These are phyloP conservation scores for Empis livida DNA, from an alignment of 2,888 invertebrate genomes.

Conservation along the genomic window DNA sequence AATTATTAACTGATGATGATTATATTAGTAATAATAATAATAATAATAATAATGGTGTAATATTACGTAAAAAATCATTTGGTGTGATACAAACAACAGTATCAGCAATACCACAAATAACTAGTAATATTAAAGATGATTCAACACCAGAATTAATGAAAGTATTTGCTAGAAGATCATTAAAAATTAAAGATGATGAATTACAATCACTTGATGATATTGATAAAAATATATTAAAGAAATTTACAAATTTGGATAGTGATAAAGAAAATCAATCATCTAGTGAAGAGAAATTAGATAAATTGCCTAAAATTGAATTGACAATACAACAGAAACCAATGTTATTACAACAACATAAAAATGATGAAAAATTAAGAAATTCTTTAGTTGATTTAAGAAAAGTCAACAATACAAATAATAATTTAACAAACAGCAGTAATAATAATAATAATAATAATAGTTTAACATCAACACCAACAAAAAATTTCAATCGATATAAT, in stretches of 20 bases:
- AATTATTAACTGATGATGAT: slow-evolving; percentile 10
- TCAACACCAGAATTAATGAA: slow-evolving; percentile 70
- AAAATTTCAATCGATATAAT: slow-evolving; percentile 11
- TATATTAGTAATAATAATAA: slow-evolving; percentile 6
- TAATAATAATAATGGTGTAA: slow-evolving; percentile 14
- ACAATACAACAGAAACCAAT: slow-evolving; percentile 17
- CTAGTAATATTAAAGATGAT: slow-evolving; percentile 36
- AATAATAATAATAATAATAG: slow-evolving; percentile 8
- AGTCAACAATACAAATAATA: slow-evolving; percentile 6
- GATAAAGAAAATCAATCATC: slow-evolving; percentile 59
- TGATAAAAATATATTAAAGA: slow-evolving; percentile 29
- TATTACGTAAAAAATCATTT: slow-evolving; percentile 33
- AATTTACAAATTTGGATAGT: slow-evolving; percentile 49
- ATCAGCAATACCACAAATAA: background rate
- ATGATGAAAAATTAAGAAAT: slow-evolving; percentile 21
- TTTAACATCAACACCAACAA: slow-evolving; percentile 14
- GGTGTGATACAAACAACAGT: slow-evolving; percentile 14
- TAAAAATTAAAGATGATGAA: slow-evolving; percentile 65
- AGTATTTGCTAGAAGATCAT: slow-evolving; percentile 66
- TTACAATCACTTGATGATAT: slow-evolving; percentile 42
- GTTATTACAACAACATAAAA: slow-evolving; percentile 8
- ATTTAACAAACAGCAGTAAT: slow-evolving; percentile 2
- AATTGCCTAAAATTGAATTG: slow-evolving; percentile 26
- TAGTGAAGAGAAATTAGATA: slow-evolving; percentile 37
- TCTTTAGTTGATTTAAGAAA: slow-evolving; percentile 28